A percentile compares a stretch with the other conserved stretches of the same genome.
Conservation (phyloP, 2,888 invertebrate genomes). For the Melangyna quadrimaculata region DNA sequence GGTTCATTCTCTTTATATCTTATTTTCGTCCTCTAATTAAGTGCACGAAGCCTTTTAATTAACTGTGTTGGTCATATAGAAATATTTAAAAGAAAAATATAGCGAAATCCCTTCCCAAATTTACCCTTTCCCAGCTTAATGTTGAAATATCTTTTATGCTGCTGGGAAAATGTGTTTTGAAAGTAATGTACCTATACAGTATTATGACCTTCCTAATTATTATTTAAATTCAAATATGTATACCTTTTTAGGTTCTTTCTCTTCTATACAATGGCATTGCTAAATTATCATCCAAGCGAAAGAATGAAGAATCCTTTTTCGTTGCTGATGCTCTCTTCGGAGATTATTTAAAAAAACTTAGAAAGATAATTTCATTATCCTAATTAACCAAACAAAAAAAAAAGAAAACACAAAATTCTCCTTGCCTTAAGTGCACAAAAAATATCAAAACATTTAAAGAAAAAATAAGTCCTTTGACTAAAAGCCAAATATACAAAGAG, state of each 20-base stretch:
- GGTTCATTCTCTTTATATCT: neutral
- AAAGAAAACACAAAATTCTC: neutral
- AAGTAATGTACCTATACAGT: neutral
- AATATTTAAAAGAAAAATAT: neutral
- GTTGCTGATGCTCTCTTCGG: neutral
- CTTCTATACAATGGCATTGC: constrained; percentile 36
- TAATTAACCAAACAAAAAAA: constrained; percentile 49
- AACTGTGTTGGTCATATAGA: constrained; percentile 9
- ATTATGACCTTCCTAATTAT: constrained; percentile 31
- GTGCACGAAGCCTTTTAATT: constrained; percentile 31
- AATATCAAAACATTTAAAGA: neutral
- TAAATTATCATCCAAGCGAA: constrained; percentile 22
- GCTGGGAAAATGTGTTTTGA: neutral
- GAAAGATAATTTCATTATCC: constrained; percentile 65
- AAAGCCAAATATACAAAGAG: neutral
- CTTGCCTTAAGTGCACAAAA: constrained; percentile 4
- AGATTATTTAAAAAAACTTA: constrained; percentile 46
- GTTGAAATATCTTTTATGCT: neutral
- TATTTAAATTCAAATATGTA: constrained; percentile 63
- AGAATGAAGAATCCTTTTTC: constrained; percentile 15
- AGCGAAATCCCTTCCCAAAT: neutral
- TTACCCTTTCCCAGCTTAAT: constrained; percentile 9
- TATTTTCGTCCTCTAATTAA: neutral
- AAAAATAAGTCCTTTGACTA: neutral
- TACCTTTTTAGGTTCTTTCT: constrained; percentile 49